phyloP scores from a whole-genome alignment of 2,113 vertebrate genomes.

The Dasyprocta punctata region DNA sequence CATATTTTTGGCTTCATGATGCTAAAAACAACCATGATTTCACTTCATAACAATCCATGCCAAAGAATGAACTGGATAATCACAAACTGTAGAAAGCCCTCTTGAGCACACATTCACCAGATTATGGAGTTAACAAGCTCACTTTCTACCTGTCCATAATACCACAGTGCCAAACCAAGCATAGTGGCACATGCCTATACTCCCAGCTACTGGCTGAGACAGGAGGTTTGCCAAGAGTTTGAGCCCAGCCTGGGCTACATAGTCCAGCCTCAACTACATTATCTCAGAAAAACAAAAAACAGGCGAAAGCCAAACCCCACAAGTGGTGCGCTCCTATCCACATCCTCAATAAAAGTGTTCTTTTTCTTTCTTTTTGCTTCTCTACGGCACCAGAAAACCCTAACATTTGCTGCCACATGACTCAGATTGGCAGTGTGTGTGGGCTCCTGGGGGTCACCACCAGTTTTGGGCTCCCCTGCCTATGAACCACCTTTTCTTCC shows the following conservation, averaged over 20 bases:
- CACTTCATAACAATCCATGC: background rate
- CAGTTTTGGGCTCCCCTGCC: no score
- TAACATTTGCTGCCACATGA: no score
- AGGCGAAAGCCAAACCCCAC: no score
- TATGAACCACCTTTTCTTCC: no score
- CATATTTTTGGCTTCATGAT: background rate
- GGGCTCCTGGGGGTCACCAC: no score
- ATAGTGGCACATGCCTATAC: background rate
- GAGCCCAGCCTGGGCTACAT: background rate
- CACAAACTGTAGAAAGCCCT: background rate
- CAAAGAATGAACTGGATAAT: background rate
- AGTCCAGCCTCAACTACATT: background rate
- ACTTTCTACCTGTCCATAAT: background rate
- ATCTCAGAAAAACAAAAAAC: background rate
- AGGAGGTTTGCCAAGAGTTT: background rate
- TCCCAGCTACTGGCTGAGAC: background rate
- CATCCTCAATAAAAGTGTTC: no score
- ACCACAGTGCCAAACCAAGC: background rate
- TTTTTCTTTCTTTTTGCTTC: no score
- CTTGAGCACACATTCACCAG: background rate
- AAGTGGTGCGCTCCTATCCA: no score
- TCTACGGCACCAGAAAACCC: no score
- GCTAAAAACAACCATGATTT: background rate
- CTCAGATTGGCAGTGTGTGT: no score
- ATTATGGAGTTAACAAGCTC: background rate